Evolutionary conservation across 1,140 invertebrate species (phyloP), one percentile per base, ranked within the genome.

Genomic region (Pseudachorutes palmiensis): DNA sequence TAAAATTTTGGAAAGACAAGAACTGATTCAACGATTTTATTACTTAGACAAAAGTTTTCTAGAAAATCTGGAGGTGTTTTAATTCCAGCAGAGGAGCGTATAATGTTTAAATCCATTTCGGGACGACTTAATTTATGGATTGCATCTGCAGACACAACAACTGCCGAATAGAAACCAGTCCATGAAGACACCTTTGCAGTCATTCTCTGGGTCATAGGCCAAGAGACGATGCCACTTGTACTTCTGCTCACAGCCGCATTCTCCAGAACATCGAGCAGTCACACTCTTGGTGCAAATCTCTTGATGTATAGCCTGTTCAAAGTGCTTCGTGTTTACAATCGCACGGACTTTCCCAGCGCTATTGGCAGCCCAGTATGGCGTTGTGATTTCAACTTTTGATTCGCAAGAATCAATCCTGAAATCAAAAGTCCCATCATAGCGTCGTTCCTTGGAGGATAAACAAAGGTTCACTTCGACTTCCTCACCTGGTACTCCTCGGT

Each of bases 91-190:
- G n/a, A n/a, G n/a, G n/a, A n/a, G n/a, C n/a, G n/a, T n/a, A n/a
- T n/a, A 45, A 45, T 19, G 36, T 45, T 45, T 45, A 45, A 12
- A 45, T 45, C 19, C 19, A 45, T 45, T 45, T 9, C 36, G 19
- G 19, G 19, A 45, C 36, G 19, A 45, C 36, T 45, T 19, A 19
- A 45, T 9, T 45, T 45, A 68, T 69, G 84, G 84, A 75, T 85
- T 83, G 75, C 92, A 95, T 75, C 89, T 83, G 77, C 92, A 94
- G 22, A 92, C 88, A 79, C 92, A 95, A 77, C 91, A 94, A 0
- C 91, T 92, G 14, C 92, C 92, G 79, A 94, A 95, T 60, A 92
- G 84, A 79, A 95, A 95, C 92, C 92, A 95, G 78, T 95, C 92
- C 82, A 94, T 93, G 78, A 95, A 95, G 69, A 95, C 94, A 62